Conservation (phyloP, 2,797 vertebrate species). For the Tamandua tetradactyla region DNA sequence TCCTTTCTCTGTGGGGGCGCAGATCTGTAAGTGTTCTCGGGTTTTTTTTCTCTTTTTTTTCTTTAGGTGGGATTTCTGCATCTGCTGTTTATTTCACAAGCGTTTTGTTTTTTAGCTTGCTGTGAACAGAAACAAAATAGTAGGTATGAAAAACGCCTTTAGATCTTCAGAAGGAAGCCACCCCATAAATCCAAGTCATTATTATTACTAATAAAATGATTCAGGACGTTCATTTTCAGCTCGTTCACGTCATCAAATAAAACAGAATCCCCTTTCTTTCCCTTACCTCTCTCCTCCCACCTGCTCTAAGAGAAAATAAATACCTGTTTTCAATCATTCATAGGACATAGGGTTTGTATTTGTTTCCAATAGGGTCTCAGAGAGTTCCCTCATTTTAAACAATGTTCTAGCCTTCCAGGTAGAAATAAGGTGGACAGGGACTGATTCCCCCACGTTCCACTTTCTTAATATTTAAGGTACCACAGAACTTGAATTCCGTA, state of each 20-base stretch:
- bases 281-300: neutral
- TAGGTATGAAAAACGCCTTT: constrained; percentile 28
- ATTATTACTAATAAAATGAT: constrained; percentile 30
- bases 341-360: neutral
- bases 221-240: neutral
- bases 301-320: constrained; percentile 29
- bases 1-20: neutral
- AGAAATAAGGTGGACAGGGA: neutral
- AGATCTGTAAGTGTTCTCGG: neutral
- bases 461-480: neutral
- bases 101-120: constrained; percentile 57
- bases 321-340: neutral
- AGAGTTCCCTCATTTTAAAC: neutral
- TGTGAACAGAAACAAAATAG: constrained; percentile 47
- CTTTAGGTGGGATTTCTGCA: neutral
- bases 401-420: neutral
- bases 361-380: neutral
- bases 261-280: neutral
- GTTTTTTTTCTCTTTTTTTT: neutral
- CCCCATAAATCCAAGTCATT: constrained; percentile 55
- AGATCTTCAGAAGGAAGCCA: constrained; percentile 75
- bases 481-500: neutral
- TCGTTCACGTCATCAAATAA: neutral
- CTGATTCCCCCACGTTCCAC: accelerated
- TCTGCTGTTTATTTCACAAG: constrained; percentile 65